Evolutionary conservation across 2,797 vertebrate species (phyloP).

Genomic region (Chloroceryle amazona): DNA sequence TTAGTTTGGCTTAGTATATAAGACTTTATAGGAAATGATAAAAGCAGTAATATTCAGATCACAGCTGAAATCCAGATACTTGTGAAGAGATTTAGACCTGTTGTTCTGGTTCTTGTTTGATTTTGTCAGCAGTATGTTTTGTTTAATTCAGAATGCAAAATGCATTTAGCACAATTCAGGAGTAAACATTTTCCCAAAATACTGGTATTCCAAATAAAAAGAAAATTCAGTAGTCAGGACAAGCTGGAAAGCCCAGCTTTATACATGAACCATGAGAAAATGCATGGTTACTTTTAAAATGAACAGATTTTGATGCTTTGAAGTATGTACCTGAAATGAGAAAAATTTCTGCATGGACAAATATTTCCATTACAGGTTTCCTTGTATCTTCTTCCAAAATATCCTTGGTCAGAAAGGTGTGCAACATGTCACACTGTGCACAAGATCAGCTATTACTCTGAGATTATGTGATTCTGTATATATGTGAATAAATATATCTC

Average conservation of each 20-base stretch:
- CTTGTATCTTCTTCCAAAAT: slow-evolving; percentile 14
- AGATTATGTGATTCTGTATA: neutral
- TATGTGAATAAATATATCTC: neutral
- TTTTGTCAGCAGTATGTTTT: neutral
- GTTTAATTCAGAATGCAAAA: neutral
- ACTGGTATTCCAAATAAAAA: neutral
- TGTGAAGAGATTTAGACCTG: neutral
- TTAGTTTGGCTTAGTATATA: neutral
- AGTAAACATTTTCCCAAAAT: neutral
- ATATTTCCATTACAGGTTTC: slow-evolving; percentile 43
- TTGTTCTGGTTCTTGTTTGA: neutral
- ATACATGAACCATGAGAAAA: slow-evolving; percentile 6
- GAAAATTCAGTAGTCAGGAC: neutral
- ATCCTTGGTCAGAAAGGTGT: neutral
- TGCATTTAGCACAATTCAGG: neutral
- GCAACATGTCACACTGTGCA: neutral
- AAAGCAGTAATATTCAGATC: neutral
- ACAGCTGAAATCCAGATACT: neutral
- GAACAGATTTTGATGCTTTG: slow-evolving; percentile 18
- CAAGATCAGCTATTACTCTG: neutral
- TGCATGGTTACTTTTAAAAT: slow-evolving; percentile 17
- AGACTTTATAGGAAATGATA: neutral
- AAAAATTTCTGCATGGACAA: slow-evolving; percentile 36
- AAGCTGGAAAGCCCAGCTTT: neutral
- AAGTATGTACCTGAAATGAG: slow-evolving; percentile 22